Evolutionary conservation across 92 coral and sea anemone species (phyloP), one percentile per base, ranked within the genome.

Genomic region (Ricordea florida): DNA sequence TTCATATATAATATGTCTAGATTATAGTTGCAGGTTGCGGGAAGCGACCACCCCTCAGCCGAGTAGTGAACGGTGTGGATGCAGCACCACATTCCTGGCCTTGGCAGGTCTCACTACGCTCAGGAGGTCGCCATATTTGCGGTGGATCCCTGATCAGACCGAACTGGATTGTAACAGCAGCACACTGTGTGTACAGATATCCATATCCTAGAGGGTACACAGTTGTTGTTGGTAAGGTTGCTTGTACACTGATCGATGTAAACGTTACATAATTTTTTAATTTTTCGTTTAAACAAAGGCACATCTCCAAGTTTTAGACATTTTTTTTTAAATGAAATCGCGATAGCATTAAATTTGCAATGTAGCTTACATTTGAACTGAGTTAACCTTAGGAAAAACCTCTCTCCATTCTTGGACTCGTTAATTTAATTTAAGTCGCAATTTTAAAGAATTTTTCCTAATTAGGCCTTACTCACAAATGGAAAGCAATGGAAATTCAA

Each of bases 31-130:
- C 34, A 81, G 74, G 72, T 22, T 89, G 94, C 66, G 94, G 94
- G 3, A 72, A 43, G 47, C 90, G 87, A 33, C 88, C 85, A 1
- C 21, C 34, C 44, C 66, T 70, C 53, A 61, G 88, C 3, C 94
- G 94, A 16, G 84, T 89, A 9, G 88, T 89, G 8, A 87, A 87
- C 17, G 94, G 94, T 8, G 44, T 80, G n/a, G 77, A 89, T 10
- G 94, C 94, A 20, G 43, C 62, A 16, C 86, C 94, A 0, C 63
- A 89, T 47, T 62, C 94, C 18, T 89, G 94, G 94, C 94, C 91
- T 35, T 89, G 94, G 94, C 90, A 69, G 32, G 74, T 82, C 15
- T 85, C 94, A 32, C 79, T 89, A 13, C 94, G 94, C 6, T 46
- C 30, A 0, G 69, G 75, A 3, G 88, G 94, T 22, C 35, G 49